Percentiles rank a stretch among this genome's conserved stretches.
These are phyloP conservation scores for Gambusia affinis DNA, from an alignment of 2,113 vertebrate species.

Conservation along the genomic window DNA sequence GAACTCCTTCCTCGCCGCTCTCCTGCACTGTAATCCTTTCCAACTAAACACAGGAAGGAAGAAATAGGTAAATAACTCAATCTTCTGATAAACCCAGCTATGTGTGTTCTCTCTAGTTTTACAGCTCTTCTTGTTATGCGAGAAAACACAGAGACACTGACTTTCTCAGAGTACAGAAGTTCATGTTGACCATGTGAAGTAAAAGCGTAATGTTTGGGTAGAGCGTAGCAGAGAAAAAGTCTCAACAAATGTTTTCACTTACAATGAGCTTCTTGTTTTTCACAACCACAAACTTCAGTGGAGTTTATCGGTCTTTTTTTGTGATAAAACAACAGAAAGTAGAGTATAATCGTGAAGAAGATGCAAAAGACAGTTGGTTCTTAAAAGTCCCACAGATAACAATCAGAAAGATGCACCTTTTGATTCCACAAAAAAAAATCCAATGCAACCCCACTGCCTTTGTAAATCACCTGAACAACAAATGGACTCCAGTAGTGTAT, in stretches of 20 bases:
- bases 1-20: conserved; percentile 51
- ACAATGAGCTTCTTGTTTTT: not conserved
- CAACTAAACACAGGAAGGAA: conserved; percentile 82
- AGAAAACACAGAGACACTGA: conserved; percentile 23
- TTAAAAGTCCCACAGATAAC: no score
- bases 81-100: conserved; percentile 58
- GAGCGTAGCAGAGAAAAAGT: conserved; percentile 13
- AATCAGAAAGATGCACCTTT: no score
- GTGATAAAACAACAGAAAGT: no score
- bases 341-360: no score
- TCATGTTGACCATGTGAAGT: conserved; percentile 7
- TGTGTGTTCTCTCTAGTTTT: conserved; percentile 13
- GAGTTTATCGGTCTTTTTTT: no score
- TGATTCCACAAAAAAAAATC: no score
- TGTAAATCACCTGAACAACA: no score
- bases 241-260: conserved; percentile 4
- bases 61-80: conserved; percentile 73
- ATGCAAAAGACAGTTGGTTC: no score
- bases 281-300: not conserved
- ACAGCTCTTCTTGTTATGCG: conserved; percentile 39
- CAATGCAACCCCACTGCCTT: no score
- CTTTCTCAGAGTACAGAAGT: not conserved
- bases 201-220: conserved; percentile 32
- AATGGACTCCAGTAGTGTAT: no score
- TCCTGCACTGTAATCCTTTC: conserved; percentile 64